phyloP scores from a whole-genome alignment of 1,140 invertebrate species.

The Macrostomum lignano region DNA sequence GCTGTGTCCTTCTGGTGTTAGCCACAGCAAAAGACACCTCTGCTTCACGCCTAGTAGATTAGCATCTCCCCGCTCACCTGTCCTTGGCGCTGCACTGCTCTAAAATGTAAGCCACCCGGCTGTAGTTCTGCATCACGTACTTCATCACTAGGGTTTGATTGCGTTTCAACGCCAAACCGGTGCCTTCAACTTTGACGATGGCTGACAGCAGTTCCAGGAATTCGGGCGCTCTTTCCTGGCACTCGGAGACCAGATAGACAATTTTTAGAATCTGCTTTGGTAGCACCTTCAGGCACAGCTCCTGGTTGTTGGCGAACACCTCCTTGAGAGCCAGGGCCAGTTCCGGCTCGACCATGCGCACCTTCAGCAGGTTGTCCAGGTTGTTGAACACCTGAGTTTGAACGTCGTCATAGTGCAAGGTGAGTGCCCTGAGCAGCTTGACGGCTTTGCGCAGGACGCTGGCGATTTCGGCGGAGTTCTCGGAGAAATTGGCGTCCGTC shows the following conservation, averaged over 20 bases:
- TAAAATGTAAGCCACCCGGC: conserved; percentile 9
- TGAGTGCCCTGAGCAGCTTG: conserved; percentile 14
- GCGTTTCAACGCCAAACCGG: conserved; percentile 8
- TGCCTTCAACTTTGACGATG: conserved; percentile 9
- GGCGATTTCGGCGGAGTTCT: conserved; percentile 11
- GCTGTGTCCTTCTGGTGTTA: too few species aligned
- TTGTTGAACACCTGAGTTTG: conserved; percentile 2
- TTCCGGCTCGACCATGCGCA: conserved; percentile 14
- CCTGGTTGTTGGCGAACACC: conserved; percentile 9
- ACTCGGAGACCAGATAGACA: conserved; percentile 6
- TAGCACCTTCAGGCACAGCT: conserved; percentile 9
- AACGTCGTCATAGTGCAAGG: conserved; percentile 8
- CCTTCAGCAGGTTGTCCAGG: conserved; percentile 12
- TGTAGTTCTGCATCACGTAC: conserved; percentile 10
- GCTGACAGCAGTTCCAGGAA: conserved; percentile 9
- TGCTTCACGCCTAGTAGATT: too few species aligned
- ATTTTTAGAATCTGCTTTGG: conserved; percentile 9
- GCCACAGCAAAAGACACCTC: too few species aligned
- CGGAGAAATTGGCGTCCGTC: conserved; percentile 16
- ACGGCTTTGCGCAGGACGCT: conserved; percentile 15
- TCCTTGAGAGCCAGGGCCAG: conserved; percentile 11
- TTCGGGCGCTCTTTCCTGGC: conserved; percentile 9
- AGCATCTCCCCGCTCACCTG: too few species aligned
- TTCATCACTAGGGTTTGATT: conserved; percentile 10
- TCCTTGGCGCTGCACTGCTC: too few species aligned